Percentiles rank a stretch among this genome's conserved stretches.
Conservation (phyloP, 2,797 vertebrate genomes). For the Merluccius polli region DNA sequence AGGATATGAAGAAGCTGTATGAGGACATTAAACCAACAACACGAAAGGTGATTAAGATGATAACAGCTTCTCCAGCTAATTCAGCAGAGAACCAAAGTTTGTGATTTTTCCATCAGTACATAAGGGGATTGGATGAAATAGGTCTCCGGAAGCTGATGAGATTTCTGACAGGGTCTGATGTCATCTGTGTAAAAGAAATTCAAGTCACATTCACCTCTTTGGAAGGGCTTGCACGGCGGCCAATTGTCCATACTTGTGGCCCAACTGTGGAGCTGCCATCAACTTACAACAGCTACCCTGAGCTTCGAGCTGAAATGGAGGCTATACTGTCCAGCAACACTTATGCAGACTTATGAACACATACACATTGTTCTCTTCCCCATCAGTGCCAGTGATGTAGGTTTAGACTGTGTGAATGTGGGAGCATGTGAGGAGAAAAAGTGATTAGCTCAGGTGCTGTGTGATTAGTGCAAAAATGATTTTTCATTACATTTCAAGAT, state of each 20-base stretch:
- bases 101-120: conserved; percentile 34
- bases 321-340: conserved; percentile 21
- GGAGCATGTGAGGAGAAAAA: too few species aligned
- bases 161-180: conserved; percentile 26
- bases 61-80: conserved; percentile 22
- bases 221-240: conserved; percentile 22
- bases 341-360: conserved; percentile 9
- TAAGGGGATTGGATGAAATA: conserved; percentile 31
- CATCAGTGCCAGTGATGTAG: too few species aligned
- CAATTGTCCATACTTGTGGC: conserved; percentile 32
- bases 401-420: too few species aligned
- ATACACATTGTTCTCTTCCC: conserved; percentile 6
- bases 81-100: conserved; percentile 30
- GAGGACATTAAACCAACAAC: conserved; percentile 33
- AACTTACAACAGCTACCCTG: conserved; percentile 31
- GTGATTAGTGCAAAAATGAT: too few species aligned
- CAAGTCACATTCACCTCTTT: conserved; percentile 31
- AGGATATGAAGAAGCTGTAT: conserved; percentile 29
- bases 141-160: conserved; percentile 31
- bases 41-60: conserved; percentile 30
- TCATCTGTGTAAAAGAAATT: conserved; percentile 35
- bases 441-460: too few species aligned
- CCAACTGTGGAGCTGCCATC: conserved; percentile 34
- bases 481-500: too few species aligned
- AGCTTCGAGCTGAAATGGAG: conserved; percentile 36